phyloP scores from a whole-genome alignment of 2,888 invertebrate species.

The Drosophila algonquin region DNA sequence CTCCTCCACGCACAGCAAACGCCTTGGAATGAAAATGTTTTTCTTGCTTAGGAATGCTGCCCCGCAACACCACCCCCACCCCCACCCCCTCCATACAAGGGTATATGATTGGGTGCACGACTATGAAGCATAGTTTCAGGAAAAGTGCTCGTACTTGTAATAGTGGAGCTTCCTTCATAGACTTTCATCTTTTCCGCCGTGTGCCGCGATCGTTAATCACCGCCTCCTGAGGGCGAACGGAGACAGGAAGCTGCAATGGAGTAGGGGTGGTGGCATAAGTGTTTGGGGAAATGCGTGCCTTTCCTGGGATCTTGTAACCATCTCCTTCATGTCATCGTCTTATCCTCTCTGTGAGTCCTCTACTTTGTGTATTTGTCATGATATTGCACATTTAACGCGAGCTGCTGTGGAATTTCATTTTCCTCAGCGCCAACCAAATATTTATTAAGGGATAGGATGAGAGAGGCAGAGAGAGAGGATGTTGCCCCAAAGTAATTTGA shows the following conservation, averaged over 20 bases:
- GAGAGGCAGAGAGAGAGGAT: not conserved
- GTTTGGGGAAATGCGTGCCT: conserved; percentile 34
- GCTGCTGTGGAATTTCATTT: conserved; percentile 48
- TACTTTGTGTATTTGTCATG: conserved; percentile 41
- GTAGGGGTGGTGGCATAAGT: not conserved
- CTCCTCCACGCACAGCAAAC: conserved; percentile 10
- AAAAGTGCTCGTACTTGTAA: not conserved
- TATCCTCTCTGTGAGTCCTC: not conserved
- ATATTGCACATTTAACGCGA: conserved; percentile 42
- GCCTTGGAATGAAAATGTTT: conserved; percentile 77
- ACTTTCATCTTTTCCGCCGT: conserved; percentile 47
- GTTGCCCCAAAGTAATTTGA: too few species aligned
- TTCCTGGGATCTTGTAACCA: conserved; percentile 26
- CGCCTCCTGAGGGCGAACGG: conserved; percentile 4
- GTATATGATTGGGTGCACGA: conserved; percentile 3
- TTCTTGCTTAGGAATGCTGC: conserved; percentile 69
- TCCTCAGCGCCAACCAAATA: conserved; percentile 34
- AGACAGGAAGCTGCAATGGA: not conserved
- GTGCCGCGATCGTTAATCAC: conserved; percentile 51
- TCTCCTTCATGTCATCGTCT: conserved; percentile 26
- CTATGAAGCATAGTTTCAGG: conserved; percentile 28
- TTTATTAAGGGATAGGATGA: conserved; percentile 28
- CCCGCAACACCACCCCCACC: conserved; percentile 39
- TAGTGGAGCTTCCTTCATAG: conserved; percentile 8
- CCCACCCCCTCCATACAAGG: conserved; percentile 36